These are phyloP conservation scores for Acanthochromis polyacanthus DNA, from an alignment of 2,113 vertebrate species.

Conservation along the genomic window DNA sequence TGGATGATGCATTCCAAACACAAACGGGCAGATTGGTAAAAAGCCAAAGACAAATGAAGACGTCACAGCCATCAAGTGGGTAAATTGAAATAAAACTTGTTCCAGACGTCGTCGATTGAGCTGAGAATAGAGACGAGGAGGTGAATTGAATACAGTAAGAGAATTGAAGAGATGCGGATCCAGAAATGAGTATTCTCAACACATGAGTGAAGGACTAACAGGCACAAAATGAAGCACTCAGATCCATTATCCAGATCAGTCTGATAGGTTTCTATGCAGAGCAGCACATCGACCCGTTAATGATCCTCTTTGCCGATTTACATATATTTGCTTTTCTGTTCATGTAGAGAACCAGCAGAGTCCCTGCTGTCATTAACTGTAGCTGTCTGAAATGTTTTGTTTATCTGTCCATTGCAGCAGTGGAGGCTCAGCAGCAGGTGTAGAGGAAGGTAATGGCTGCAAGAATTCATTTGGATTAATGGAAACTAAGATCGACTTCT, in stretches of 20 bases:
- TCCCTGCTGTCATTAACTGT: background rate
- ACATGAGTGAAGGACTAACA: background rate
- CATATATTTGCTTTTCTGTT: no score
- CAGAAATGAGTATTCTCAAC: background rate
- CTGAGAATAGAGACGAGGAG: background rate
- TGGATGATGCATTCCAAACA: slow-evolving; percentile 6
- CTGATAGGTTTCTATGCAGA: background rate
- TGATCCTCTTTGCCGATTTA: background rate
- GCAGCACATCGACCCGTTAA: background rate
- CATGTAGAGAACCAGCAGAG: no score
- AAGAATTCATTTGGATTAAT: slow-evolving; percentile 7
- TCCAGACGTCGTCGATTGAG: background rate
- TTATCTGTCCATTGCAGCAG: background rate
- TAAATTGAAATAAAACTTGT: slow-evolving; percentile 16
- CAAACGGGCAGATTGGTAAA: slow-evolving; percentile 7
- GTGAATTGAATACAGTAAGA: background rate
- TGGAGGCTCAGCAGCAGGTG: background rate
- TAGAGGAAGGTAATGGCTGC: background rate
- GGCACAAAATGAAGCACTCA: background rate
- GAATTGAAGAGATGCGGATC: background rate
- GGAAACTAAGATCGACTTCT: background rate
- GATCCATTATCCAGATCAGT: background rate
- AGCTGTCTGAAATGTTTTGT: background rate
- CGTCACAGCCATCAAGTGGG: background rate
- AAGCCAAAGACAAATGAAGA: slow-evolving; percentile 35